Conservation (phyloP, 2,888 invertebrate species). For the Shargacucullia verbasci region DNA sequence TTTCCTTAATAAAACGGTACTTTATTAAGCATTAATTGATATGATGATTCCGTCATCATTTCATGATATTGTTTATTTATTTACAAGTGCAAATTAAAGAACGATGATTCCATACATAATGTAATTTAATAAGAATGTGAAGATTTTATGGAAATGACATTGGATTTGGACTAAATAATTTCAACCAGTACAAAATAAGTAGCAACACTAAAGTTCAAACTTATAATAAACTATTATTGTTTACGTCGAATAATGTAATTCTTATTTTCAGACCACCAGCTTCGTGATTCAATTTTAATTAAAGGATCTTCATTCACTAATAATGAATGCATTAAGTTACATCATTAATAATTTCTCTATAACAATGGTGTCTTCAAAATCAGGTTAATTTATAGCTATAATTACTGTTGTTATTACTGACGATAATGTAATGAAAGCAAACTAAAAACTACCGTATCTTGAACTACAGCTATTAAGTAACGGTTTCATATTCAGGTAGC, state of each 20-base stretch:
- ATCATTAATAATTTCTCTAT: constrained; percentile 26
- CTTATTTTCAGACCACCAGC: constrained; percentile 6
- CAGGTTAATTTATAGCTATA: constrained; percentile 16
- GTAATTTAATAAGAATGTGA: too few species aligned
- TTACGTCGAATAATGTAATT: background rate
- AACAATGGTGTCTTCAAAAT: constrained; percentile 31
- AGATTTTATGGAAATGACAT: too few species aligned
- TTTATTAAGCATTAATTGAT: constrained; percentile 9
- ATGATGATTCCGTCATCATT: constrained; percentile 18
- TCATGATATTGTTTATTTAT: too few species aligned
- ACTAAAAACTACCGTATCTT: constrained; percentile 1
- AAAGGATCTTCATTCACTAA: background rate
- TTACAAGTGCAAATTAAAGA: too few species aligned
- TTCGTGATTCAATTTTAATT: background rate
- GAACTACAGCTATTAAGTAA: constrained; percentile 2
- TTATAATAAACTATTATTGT: too few species aligned
- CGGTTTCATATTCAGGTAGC: background rate
- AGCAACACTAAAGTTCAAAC: too few species aligned
- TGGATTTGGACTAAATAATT: too few species aligned
- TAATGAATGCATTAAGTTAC: constrained; percentile 14
- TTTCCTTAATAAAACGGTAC: constrained; percentile 3
- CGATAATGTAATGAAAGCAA: constrained; percentile 28
- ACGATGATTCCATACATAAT: too few species aligned
- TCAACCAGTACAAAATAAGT: too few species aligned
- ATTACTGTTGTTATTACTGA: constrained; percentile 30